phyloP scores from a whole-genome alignment of 2,888 invertebrate species.

The Tinea semifulvella region DNA sequence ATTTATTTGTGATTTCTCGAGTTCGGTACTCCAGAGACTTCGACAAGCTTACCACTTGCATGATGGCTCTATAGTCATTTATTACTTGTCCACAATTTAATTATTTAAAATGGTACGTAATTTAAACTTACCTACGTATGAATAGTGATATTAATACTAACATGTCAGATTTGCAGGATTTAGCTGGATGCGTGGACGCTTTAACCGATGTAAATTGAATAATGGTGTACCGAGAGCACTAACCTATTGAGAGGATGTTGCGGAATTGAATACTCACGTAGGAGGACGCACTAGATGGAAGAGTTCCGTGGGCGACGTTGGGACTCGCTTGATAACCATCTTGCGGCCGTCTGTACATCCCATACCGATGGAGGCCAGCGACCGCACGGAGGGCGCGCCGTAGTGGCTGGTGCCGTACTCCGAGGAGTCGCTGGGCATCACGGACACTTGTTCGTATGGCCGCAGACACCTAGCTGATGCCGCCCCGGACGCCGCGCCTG shows the following conservation, averaged over 20 bases:
- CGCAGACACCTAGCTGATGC: slow-evolving; percentile 56
- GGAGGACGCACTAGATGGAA: slow-evolving; percentile 87
- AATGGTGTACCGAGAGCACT: slow-evolving; percentile 29
- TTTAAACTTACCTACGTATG: too few relatives aligned
- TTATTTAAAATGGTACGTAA: too few relatives aligned
- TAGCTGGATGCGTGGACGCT: too few relatives aligned
- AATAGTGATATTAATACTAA: too few relatives aligned
- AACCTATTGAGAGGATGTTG: slow-evolving; percentile 37
- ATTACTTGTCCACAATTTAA: too few relatives aligned
- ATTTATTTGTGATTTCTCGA: too few relatives aligned
- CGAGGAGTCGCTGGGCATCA: slow-evolving; percentile 60
- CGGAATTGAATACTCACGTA: slow-evolving; percentile 69
- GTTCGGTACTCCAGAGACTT: too few relatives aligned
- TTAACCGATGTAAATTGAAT: slow-evolving; percentile 43
- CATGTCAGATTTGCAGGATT: too few relatives aligned
- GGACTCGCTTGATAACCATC: slow-evolving; percentile 84
- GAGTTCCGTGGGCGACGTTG: slow-evolving; percentile 85
- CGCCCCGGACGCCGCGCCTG: slow-evolving; percentile 51
- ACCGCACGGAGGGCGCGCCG: slow-evolving; percentile 76
- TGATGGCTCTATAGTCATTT: too few relatives aligned
- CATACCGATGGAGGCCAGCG: slow-evolving; percentile 86
- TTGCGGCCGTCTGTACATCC: slow-evolving; percentile 89
- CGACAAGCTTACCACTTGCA: too few relatives aligned
- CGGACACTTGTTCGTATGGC: slow-evolving; percentile 57
- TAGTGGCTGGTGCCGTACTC: slow-evolving; percentile 72